Conservation (phyloP, 2,113 vertebrate genomes). For the Bos javanicus region DNA sequence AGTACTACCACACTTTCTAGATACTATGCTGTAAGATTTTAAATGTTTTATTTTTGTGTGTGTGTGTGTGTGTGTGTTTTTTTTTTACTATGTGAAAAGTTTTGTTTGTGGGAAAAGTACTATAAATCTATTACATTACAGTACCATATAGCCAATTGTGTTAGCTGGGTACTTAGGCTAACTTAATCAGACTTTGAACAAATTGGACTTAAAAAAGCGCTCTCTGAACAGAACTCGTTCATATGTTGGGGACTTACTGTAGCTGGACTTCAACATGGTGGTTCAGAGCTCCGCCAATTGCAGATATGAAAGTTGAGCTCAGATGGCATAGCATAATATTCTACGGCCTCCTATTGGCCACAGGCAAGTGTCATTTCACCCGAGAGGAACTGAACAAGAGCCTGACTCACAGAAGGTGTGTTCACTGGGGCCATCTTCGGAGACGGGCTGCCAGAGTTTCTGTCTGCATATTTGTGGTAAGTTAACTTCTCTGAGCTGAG, state of each 20-base stretch:
- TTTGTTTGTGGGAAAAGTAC: neutral
- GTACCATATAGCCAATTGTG: neutral
- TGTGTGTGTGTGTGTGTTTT: neutral
- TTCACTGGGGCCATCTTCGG: neutral
- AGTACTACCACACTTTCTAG: neutral
- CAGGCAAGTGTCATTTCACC: accelerated
- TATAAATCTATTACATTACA: neutral
- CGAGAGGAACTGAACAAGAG: neutral
- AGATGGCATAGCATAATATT: neutral
- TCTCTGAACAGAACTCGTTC: neutral
- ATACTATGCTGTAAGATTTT: neutral
- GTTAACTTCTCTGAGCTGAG: neutral
- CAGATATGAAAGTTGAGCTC: neutral
- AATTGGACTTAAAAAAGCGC: neutral
- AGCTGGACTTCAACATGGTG: neutral
- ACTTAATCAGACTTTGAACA: accelerated
- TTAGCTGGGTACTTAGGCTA: neutral
- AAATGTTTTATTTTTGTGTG: neutral
- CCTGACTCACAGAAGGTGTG: too few species aligned
- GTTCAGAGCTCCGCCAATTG: neutral
- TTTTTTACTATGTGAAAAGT: neutral
- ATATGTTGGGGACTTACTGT: neutral
- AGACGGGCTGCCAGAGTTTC: neutral
- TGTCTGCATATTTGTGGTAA: neutral
- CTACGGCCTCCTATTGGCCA: neutral